Conservation (phyloP, 2,888 invertebrate species). For the Euphydryas editha region DNA sequence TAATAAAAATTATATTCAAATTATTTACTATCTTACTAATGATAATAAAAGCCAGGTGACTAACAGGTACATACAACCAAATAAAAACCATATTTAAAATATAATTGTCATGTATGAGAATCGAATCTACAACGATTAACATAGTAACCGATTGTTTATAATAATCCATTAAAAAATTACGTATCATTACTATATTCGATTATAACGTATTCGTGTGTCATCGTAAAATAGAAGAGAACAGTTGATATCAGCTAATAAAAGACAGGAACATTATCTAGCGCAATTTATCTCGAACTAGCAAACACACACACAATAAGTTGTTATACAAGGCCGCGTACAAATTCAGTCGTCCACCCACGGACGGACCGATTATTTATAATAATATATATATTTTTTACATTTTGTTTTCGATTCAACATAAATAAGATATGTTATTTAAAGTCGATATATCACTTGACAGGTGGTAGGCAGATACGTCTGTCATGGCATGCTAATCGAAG, state of each 20-base stretch:
- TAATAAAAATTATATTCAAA: too few relatives aligned
- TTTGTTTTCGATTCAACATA: slow-evolving; percentile 83
- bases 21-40: too few relatives aligned
- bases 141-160: not conserved
- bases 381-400: slow-evolving; percentile 76
- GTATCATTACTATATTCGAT: slow-evolving; percentile 36
- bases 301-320: slow-evolving; percentile 61
- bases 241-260: slow-evolving; percentile 58
- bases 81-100: too few relatives aligned
- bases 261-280: slow-evolving; percentile 68
- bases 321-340: slow-evolving; percentile 75
- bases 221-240: slow-evolving; percentile 12
- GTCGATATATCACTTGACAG: slow-evolving; percentile 83
- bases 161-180: not conserved
- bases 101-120: too few relatives aligned
- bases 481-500: slow-evolving; percentile 52
- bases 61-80: too few relatives aligned
- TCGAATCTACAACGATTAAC: too few relatives aligned
- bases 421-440: slow-evolving; percentile 85
- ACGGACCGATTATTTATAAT: slow-evolving; percentile 76
- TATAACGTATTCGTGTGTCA: slow-evolving; percentile 31
- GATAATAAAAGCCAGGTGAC: too few relatives aligned
- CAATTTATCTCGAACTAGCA: slow-evolving; percentile 68
- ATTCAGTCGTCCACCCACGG: slow-evolving; percentile 81
- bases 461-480: slow-evolving; percentile 70